Evolutionary conservation across 1,140 invertebrate species (phyloP).

Genomic region (Notospermus geniculatus): DNA sequence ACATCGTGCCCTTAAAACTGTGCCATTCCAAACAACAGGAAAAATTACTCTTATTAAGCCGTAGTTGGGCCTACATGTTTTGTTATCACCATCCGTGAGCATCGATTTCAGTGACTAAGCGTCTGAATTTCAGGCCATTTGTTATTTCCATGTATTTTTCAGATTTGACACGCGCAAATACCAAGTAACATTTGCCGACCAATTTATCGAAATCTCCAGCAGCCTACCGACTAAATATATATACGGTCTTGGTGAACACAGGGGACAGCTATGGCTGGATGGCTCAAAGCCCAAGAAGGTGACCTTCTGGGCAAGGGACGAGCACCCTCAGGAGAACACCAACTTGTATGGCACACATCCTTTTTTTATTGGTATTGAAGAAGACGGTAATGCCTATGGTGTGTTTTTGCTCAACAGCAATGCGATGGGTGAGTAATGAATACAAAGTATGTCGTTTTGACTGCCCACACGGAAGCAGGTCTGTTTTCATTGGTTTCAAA

Average conservation of each 20-base stretch:
- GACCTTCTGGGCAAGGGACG: slow-evolving; percentile 13
- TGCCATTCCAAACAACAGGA: background rate
- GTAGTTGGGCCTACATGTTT: background rate
- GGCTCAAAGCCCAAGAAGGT: slow-evolving; percentile 26
- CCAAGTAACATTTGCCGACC: slow-evolving; percentile 17
- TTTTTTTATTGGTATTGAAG: slow-evolving; percentile 67
- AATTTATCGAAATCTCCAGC: slow-evolving; percentile 17
- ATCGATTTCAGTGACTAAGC: background rate
- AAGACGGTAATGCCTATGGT: slow-evolving; percentile 45
- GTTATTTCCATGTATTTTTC: background rate
- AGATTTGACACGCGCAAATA: slow-evolving; percentile 8
- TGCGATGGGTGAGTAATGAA: slow-evolving; percentile 21
- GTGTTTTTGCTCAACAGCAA: slow-evolving; percentile 34
- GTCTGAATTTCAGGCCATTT: background rate
- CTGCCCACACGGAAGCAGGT: too few relatives aligned
- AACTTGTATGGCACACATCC: slow-evolving; percentile 80
- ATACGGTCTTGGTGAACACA: slow-evolving; percentile 19
- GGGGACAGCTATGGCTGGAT: slow-evolving; percentile 11
- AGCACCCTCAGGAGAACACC: slow-evolving; percentile 21
- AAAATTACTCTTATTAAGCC: background rate
- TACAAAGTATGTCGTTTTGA: too few relatives aligned
- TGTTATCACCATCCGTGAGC: background rate
- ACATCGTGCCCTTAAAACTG: background rate
- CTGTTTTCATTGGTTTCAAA: too few relatives aligned
- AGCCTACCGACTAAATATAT: slow-evolving; percentile 12